Evolutionary conservation across 2,888 invertebrate genomes (phyloP), one percentile per base, ranked within the genome.

Genomic region (Petrolisthes cinctipes): DNA sequence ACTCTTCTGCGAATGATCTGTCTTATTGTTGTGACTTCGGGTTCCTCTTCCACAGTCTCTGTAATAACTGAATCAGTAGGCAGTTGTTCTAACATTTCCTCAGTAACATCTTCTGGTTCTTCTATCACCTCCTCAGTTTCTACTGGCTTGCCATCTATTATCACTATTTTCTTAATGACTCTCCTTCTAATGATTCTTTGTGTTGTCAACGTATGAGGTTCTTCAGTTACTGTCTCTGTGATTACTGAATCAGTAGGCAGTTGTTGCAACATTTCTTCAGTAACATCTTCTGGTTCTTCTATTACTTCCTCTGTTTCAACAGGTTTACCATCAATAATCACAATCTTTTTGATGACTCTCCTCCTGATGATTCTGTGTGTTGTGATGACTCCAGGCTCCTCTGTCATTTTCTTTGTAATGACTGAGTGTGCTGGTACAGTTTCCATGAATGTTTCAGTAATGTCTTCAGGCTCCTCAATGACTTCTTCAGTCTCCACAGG

Each of bases 91-190:
- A 66, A n/a, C 57, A 85, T 85, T 76, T 78, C 61, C 4, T 85
- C 76, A 20, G 76, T 78, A n/a, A 79, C 78, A 7, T 66, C 78
- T 53, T 82, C 82, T 53, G 89, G 89, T 53, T 89, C 86, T 53
- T 85, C 82, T 0, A 85, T 68, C 17, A 75, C 82, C 17, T 85
- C 81, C 37, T 80, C 83, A 9, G 88, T 85, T 23, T 86, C 86
- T 51, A 89, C 71, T 5, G 88, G 81, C 51, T 85, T 85, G 4
- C 88, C 88, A 75, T 88, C 85, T 14, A 88, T 81, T n/a, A 68
- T 61, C 7, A 88, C 37, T 0, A 80, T 81, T 37, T 85, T 76
- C 56, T 85, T 88, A 11, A 81, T 85, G 17, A 88, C 68, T 61
- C 78, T 82, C 37, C 2, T 37, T 37, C 37, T 37, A 61, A 61